Evolutionary conservation across 2,888 invertebrate species (phyloP).

Genomic region (Drosophila diplacantha): DNA sequence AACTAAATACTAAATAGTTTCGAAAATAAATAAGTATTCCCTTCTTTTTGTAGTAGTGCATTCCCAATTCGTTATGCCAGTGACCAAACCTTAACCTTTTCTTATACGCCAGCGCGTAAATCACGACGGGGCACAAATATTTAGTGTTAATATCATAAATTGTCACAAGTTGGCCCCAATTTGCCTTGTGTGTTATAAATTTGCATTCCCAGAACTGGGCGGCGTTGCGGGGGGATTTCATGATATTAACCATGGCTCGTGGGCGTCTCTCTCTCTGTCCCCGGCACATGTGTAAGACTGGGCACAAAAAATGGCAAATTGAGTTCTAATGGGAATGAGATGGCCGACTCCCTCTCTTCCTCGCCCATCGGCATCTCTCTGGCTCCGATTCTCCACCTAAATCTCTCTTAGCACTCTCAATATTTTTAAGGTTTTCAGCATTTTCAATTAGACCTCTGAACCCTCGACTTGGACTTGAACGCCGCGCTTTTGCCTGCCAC

Average conservation of each 20-base stretch:
- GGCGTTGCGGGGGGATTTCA: neutral
- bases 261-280: slow-evolving; percentile 51
- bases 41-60: neutral
- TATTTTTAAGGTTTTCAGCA: slow-evolving; percentile 67
- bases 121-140: slow-evolving; percentile 73
- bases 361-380: neutral
- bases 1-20: no score
- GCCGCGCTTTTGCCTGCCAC: slow-evolving; percentile 45
- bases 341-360: slow-evolving; percentile 13
- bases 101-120: slow-evolving; percentile 52
- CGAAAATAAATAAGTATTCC: neutral
- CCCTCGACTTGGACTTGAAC: slow-evolving; percentile 48
- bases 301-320: slow-evolving; percentile 47
- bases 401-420: slow-evolving; percentile 56
- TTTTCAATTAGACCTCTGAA: slow-evolving; percentile 76
- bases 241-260: slow-evolving; percentile 40
- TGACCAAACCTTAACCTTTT: slow-evolving; percentile 7
- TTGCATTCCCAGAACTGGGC: slow-evolving; percentile 47
- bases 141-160: slow-evolving; percentile 76
- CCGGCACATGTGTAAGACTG: slow-evolving; percentile 30
- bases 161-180: slow-evolving; percentile 74
- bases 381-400: slow-evolving; percentile 18
- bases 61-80: slow-evolving; percentile 6
- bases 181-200: slow-evolving; percentile 71
- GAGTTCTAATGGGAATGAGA: slow-evolving; percentile 64